Percentiles rank a stretch among this genome's conserved stretches.
These are phyloP conservation scores for Hydrotaea cyrtoneurina DNA, from an alignment of 2,888 invertebrate species.

Conservation along the genomic window DNA sequence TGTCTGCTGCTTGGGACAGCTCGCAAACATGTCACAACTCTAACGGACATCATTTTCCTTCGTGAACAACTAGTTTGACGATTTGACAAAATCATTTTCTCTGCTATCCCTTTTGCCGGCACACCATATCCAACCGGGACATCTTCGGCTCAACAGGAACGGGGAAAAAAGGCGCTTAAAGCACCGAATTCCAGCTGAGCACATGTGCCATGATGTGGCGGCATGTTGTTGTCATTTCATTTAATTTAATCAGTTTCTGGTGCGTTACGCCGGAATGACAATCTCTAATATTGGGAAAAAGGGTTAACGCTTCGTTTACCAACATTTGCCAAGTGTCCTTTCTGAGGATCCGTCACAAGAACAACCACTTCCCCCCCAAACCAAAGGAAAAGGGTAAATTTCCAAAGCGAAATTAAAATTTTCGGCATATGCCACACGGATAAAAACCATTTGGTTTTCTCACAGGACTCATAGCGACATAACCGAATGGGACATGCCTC, in stretches of 20 bases:
- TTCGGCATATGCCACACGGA: slow-evolving; percentile 47
- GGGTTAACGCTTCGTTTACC: slow-evolving; percentile 8
- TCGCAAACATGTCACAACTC: neutral
- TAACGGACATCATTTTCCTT: neutral
- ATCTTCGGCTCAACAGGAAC: neutral
- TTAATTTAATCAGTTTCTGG: slow-evolving; percentile 49
- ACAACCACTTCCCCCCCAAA: neutral
- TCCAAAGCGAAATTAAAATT: slow-evolving; percentile 3
- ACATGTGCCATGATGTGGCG: neutral
- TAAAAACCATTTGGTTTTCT: slow-evolving; percentile 18
- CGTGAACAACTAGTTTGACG: neutral
- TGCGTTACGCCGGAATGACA: slow-evolving; percentile 6
- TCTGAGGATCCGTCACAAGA: slow-evolving; percentile 11
- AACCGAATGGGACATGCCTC: slow-evolving; percentile 9
- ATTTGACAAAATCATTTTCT: neutral
- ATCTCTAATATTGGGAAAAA: neutral
- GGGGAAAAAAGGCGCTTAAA: neutral
- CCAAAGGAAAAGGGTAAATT: too few species aligned
- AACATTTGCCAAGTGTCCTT: slow-evolving; percentile 33
- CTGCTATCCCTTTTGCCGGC: neutral
- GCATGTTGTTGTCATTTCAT: neutral
- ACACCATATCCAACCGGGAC: neutral
- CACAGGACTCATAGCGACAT: neutral
- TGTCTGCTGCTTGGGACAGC: neutral
- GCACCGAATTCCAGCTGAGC: neutral